Base-by-base conservation (phyloP, 2,797 vertebrate genomes). In the Podarcis siculus region DNA sequence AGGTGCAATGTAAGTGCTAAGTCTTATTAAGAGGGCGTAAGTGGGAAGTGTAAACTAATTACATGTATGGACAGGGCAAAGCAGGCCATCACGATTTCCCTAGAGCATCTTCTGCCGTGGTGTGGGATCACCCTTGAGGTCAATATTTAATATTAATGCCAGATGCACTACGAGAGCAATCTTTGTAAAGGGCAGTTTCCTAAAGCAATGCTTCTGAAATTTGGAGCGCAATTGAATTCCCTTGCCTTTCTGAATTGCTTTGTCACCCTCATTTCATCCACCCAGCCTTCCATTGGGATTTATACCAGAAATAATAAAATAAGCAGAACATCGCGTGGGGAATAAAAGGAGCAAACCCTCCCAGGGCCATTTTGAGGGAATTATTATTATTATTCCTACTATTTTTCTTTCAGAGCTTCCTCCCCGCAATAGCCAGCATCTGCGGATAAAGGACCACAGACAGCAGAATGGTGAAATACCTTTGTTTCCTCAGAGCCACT, bases 261-360 rank as follows among this genome's bases (percentile, higher is more conserved):
- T 32, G 17, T 5, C 5, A 9, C 2, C 42, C n/a, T 39, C 66
- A 4, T 27, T 32, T 37, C 49, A 58, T 42, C 45, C 8, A 30
- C 55, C 0, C 35, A 45, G 1, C 49, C 10, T 79, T 45, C 49
- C 81, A 32, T 45, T 69, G 5, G 21, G 30, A 75, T 0, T 0
- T 30, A 61, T 72, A 72, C 15, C 25, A 3, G 25, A 27, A 23
- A 3, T 67, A 12, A 82, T 42, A n/a, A 67, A 82, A 82, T n/a
- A n/a, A 81, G n/a, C 15, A 27, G 39, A 25, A 49, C 25, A 30
- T 1, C 12, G 6, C 4, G 5, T 27, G n/a, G 55, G 72, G 9
- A 67, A 37, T 37, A 35, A 66, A 45, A 66, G 30, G 5, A 67
- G 39, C 37, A 32, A 7, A 77, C 9, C 30, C 9, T 5, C 6